Conservation (phyloP, 2,888 invertebrate species). For the Deilephila porcellus region DNA sequence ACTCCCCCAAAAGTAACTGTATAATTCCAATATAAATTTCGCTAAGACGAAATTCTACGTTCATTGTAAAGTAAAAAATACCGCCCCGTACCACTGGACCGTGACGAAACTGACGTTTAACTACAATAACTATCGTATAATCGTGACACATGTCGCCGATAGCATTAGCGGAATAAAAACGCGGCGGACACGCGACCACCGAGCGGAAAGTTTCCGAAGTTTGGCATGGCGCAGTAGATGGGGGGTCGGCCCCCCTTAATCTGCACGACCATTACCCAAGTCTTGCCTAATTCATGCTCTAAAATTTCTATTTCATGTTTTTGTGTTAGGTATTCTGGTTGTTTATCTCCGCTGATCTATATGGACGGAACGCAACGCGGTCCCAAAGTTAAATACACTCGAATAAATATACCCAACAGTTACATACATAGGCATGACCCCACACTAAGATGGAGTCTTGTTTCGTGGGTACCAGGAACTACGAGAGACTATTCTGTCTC, state of each 20-base stretch:
- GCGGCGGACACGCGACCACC: constrained; percentile 54
- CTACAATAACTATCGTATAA: constrained; percentile 56
- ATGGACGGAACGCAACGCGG: too few relatives aligned
- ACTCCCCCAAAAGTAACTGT: constrained; percentile 17
- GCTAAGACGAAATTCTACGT: constrained; percentile 23
- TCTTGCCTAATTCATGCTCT: not conserved
- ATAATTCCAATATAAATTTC: constrained; percentile 26
- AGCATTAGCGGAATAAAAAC: constrained; percentile 69
- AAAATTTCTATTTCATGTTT: not conserved
- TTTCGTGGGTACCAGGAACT: too few relatives aligned
- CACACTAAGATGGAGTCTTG: too few relatives aligned
- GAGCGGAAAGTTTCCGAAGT: constrained; percentile 52
- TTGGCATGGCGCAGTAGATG: constrained; percentile 17
- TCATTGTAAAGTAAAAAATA: constrained; percentile 26
- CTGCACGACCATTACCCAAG: constrained; percentile 20
- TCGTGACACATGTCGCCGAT: constrained; percentile 68
- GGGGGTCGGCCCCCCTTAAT: not conserved
- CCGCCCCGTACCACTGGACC: constrained; percentile 41
- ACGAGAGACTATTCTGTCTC: too few relatives aligned
- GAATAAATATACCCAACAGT: too few relatives aligned
- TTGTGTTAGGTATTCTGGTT: too few relatives aligned
- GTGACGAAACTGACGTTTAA: constrained; percentile 39
- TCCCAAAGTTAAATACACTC: too few relatives aligned
- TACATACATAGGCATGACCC: too few relatives aligned
- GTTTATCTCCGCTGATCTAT: too few relatives aligned